Evolutionary conservation across 23 tunicate genomes (phyloP).

Genomic region (Phallusia fumigata): DNA sequence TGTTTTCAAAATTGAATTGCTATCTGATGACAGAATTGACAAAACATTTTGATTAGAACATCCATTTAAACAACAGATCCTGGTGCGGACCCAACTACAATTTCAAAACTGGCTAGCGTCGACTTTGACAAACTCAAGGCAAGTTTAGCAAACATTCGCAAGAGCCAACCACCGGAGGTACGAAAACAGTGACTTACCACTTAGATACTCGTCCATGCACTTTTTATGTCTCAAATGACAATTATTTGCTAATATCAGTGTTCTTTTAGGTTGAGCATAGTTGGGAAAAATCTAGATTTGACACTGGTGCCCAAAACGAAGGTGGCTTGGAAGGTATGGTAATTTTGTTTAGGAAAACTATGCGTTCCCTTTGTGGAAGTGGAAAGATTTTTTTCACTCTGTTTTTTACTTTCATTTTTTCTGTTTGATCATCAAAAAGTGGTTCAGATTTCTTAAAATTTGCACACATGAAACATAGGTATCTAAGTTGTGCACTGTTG

Average conservation of each 20-base stretch:
- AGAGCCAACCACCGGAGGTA: not conserved
- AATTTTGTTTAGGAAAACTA: too few species aligned
- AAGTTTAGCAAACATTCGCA: slow-evolving; percentile 43
- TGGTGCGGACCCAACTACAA: slow-evolving; percentile 4
- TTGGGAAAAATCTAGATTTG: not conserved
- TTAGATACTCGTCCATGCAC: not conserved
- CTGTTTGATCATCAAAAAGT: too few species aligned
- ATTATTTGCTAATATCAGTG: too few species aligned
- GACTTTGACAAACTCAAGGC: slow-evolving; percentile 69
- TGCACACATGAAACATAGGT: too few species aligned
- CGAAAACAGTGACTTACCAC: not conserved
- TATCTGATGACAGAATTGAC: too few species aligned
- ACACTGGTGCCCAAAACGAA: not conserved
- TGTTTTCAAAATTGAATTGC: too few species aligned
- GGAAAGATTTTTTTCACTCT: too few species aligned
- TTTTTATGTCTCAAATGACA: not conserved
- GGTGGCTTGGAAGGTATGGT: not conserved
- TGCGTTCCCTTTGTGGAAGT: too few species aligned
- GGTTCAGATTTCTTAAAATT: too few species aligned
- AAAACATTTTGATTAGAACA: too few species aligned
- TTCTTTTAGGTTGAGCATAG: not conserved
- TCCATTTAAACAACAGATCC: not conserved
- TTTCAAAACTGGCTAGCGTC: slow-evolving; percentile 38
- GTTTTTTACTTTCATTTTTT: too few species aligned
- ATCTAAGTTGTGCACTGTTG: too few species aligned